Base-by-base conservation (phyloP, 2,113 vertebrate species). In the Irena cyanogastra region DNA sequence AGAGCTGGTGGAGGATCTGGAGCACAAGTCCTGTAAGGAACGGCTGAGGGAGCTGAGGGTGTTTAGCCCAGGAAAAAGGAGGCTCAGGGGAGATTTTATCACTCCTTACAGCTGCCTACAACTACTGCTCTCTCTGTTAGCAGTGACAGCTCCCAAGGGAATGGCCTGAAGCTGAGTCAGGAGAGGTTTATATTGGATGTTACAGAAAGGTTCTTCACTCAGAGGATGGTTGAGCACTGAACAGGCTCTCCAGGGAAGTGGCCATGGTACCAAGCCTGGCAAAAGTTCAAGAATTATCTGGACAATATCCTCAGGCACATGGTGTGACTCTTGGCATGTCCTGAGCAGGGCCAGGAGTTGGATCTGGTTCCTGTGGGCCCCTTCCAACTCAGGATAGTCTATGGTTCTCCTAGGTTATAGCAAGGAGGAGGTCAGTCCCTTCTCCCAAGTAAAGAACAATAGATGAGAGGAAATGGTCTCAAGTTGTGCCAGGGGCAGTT, bases 371-470 rank as follows among this genome's bases (percentile, higher is more conserved):
- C n/a, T 47, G 10, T 24, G 10, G 18, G 33, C n/a, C 16, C 12
- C 39, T 33, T 37, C 53, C 45, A 37, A 2, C 28, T 78, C 39
- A 28, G 54, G 8, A 30, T 11, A 33, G 13, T 20, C 12, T 30
- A 3, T 28, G 39, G 30, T 33, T 39, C 16, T 41, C 49, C 13
- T 12, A 9, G 39, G 9, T 30, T 41, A 21, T 10, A 22, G 31
- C 8, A 53, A 69, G 47, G 21, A 42, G 41, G 42, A 21, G 35
- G 26, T 47, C 47, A 54, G 7, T 49, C 79, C 60, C 53, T 47
- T 60, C 20, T 47, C 17, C 14, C 8, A 11, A 1, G 61, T 16
- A 31, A 47, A 0, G 1, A 52, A 13, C 1, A 9, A 22, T 1
- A 27, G 26, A 37, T 33, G 31, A 42, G 21, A 54, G 11, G 18